A percentile compares a stretch with the other conserved stretches of the same genome.
These are phyloP conservation scores for Brotula barbata DNA, from an alignment of 2,797 vertebrate genomes.

Conservation along the genomic window DNA sequence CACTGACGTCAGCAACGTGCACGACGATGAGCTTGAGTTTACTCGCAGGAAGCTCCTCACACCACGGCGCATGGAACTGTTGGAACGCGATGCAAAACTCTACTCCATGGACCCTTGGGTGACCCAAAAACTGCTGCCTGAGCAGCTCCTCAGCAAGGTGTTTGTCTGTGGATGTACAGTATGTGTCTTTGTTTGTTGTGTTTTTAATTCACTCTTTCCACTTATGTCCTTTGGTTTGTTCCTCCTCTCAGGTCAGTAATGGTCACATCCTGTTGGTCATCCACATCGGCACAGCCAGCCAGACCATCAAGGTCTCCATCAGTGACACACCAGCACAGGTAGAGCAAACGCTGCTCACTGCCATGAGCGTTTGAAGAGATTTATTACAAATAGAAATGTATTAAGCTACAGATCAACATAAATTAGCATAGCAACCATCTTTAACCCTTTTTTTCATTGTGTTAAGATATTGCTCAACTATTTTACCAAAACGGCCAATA, in stretches of 20 bases:
- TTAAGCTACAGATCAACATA: too few species aligned
- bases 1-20: conserved; percentile 95
- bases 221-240: background rate
- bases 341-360: conserved; percentile 52
- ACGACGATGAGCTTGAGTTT: conserved; percentile 97
- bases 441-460: background rate
- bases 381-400: too few species aligned
- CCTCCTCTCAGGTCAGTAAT: conserved; percentile 75
- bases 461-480: conserved; percentile 74
- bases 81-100: conserved; percentile 84
- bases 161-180: background rate
- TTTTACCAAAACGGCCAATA: conserved; percentile 91
- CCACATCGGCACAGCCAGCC: conserved; percentile 89
- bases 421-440: too few species aligned
- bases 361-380: too few species aligned
- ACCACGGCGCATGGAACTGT: conserved; percentile 88
- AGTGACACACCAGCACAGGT: conserved; percentile 88
- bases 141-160: conserved; percentile 87
- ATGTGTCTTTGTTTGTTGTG: background rate
- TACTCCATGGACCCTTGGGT: conserved; percentile 97
- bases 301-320: conserved; percentile 92
- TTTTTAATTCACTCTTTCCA: background rate
- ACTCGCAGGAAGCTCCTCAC: conserved; percentile 93
- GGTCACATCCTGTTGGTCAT: conserved; percentile 89
- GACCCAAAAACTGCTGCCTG: conserved; percentile 87